These are phyloP conservation scores for Varanus komodoensis DNA, from an alignment of 2,113 vertebrate species.

Conservation along the genomic window DNA sequence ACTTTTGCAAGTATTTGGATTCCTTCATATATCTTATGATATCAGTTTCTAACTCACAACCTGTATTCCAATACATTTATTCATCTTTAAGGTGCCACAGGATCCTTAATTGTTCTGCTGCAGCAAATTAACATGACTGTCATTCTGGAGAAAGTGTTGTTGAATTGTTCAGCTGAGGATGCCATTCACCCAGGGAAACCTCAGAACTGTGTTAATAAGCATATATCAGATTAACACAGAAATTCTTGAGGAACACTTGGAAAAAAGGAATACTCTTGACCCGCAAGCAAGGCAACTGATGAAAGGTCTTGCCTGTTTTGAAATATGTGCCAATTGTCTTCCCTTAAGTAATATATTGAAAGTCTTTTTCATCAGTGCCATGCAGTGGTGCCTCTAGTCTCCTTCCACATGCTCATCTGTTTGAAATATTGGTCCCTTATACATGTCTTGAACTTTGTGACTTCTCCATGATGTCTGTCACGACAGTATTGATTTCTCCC, in stretches of 20 bases:
- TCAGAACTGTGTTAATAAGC: not conserved
- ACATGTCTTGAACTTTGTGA: conserved; percentile 39
- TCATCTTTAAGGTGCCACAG: not conserved
- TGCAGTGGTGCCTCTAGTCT: not conserved
- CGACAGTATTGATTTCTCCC: conserved; percentile 32
- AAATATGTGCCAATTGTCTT: conserved; percentile 18
- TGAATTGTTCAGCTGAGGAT: not conserved
- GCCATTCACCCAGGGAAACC: not conserved
- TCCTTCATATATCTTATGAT: not conserved
- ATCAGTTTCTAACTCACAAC: not conserved
- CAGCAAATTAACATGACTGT: not conserved
- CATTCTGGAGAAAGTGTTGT: not conserved
- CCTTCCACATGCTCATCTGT: conserved; percentile 16
- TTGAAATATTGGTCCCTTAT: conserved; percentile 35
- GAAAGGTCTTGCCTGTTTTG: conserved; percentile 6
- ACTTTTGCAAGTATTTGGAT: not conserved
- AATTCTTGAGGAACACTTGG: not conserved
- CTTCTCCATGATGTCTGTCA: conserved; percentile 40
- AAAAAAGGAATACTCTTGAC: not conserved
- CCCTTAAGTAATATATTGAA: conserved; percentile 15
- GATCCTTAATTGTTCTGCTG: not conserved
- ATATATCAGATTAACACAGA: not conserved
- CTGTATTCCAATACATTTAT: not conserved
- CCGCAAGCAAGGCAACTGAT: not conserved
- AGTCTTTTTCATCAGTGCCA: conserved; percentile 8